Evolutionary conservation across 2,797 vertebrate species (phyloP).

Genomic region (Chromis chromis): DNA sequence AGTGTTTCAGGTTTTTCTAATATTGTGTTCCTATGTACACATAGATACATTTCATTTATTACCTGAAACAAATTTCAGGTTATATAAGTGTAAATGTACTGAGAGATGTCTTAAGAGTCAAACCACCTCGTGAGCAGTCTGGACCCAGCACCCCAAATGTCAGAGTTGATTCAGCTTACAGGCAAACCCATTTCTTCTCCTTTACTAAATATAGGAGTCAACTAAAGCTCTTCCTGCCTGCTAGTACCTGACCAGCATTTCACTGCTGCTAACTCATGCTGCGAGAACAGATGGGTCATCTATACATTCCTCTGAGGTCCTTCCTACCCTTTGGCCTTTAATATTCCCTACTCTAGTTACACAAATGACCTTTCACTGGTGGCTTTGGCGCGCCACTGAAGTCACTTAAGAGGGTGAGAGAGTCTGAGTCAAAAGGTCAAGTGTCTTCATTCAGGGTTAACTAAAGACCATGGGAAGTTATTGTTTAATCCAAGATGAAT

Average conservation of each 20-base stretch:
- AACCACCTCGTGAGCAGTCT: conserved; percentile 24
- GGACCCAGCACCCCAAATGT: conserved; percentile 77
- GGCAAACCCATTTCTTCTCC: conserved; percentile 50
- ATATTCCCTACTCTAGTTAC: conserved; percentile 85
- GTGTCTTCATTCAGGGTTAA: conserved; percentile 49
- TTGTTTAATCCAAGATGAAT: conserved; percentile 9
- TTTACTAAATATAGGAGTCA: conserved; percentile 74
- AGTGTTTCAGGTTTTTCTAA: not conserved
- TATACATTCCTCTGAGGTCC: conserved; percentile 70
- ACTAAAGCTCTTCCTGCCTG: conserved; percentile 6
- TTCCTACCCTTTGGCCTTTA: conserved; percentile 85
- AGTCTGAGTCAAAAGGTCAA: conserved; percentile 74
- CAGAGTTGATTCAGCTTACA: conserved; percentile 68
- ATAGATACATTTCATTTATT: not conserved
- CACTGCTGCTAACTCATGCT: conserved; percentile 8
- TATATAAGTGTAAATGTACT: conserved; percentile 12
- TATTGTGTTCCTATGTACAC: conserved; percentile 1
- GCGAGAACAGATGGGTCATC: not conserved
- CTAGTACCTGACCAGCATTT: conserved; percentile 21
- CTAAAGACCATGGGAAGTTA: conserved; percentile 44
- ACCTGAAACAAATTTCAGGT: conserved; percentile 1
- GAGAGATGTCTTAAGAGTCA: conserved; percentile 11
- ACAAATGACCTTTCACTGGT: conserved; percentile 82
- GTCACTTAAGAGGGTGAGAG: conserved; percentile 60
- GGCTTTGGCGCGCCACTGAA: conserved; percentile 57